These are phyloP conservation scores for Aspidoscelis tigris DNA, from an alignment of 2,113 vertebrate species.

Conservation along the genomic window DNA sequence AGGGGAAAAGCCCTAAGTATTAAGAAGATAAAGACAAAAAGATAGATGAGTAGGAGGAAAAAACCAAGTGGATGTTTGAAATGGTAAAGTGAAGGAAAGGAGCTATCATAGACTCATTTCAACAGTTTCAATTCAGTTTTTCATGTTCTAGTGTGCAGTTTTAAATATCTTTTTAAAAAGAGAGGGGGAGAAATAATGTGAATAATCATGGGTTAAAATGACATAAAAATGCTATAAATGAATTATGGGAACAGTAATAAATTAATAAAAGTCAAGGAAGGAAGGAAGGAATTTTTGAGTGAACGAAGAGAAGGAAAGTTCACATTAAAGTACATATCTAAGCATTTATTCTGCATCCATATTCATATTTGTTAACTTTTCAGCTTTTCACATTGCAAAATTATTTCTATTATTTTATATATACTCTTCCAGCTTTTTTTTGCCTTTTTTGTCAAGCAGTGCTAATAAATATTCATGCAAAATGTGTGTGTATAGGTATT, in stretches of 20 bases:
- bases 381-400: neutral
- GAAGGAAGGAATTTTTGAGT: neutral
- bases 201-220: neutral
- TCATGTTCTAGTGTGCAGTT: no score
- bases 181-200: neutral
- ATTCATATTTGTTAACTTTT: neutral
- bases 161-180: neutral
- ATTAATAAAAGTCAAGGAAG: neutral
- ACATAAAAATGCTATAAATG: neutral
- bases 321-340: neutral
- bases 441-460: neutral
- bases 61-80: no score
- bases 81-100: no score
- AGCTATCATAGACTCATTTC: no score
- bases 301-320: no score
- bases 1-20: no score
- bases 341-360: neutral
- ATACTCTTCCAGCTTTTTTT: neutral
- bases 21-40: no score
- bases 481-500: neutral
- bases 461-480: neutral
- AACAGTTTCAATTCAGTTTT: no score
- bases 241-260: neutral
- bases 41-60: no score
- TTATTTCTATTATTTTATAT: neutral